phyloP scores from a whole-genome alignment of 2,797 vertebrate species.

The Mycteria americana region DNA sequence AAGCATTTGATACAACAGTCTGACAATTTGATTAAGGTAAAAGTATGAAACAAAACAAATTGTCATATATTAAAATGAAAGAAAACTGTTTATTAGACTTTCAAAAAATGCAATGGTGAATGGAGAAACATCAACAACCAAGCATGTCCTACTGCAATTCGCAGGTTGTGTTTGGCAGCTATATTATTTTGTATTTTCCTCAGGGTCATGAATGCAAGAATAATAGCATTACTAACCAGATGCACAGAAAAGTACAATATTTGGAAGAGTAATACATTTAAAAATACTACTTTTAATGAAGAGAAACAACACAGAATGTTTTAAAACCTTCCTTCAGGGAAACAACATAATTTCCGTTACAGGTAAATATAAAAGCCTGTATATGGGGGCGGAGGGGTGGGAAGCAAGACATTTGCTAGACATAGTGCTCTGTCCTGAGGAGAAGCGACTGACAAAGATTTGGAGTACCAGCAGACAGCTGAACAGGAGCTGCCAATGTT shows the following conservation, averaged over 20 bases:
- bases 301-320: not conserved
- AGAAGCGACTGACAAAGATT: not conserved
- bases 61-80: not conserved
- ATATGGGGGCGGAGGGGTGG: rapidly evolving
- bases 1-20: not conserved
- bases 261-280: not conserved
- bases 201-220: not conserved
- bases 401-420: not conserved
- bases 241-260: not conserved
- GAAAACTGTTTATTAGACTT: not conserved
- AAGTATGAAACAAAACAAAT: not conserved
- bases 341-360: not conserved
- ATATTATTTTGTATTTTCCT: not conserved
- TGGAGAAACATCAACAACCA: not conserved
- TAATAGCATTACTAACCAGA: not conserved
- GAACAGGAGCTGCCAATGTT: not conserved
- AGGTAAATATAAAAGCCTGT: not conserved
- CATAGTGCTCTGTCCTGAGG: not conserved
- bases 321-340: not conserved
- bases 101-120: not conserved
- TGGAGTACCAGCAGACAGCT: not conserved
- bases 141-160: not conserved
- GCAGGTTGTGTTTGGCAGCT: not conserved
- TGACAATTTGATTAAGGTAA: not conserved
- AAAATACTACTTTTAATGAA: not conserved